These are phyloP conservation scores for Mythimna loreyi DNA, from an alignment of 2,888 invertebrate species.

Conservation along the genomic window DNA sequence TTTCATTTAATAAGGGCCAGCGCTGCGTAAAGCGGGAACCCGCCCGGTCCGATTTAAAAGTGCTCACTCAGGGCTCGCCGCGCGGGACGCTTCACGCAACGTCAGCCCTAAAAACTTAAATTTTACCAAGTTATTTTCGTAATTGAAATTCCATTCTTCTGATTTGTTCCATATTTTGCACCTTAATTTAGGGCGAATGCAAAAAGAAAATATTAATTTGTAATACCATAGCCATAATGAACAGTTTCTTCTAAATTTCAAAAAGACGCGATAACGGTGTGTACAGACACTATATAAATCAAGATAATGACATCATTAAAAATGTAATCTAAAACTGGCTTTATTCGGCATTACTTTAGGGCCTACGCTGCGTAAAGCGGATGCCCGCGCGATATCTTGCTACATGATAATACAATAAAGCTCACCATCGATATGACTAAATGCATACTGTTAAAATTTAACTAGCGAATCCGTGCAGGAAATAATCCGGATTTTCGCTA, in stretches of 20 bases:
- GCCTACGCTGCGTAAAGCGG: too few species aligned
- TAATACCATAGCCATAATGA: slow-evolving; percentile 40
- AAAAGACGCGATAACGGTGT: neutral
- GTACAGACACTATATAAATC: neutral
- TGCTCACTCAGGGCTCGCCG: too few species aligned
- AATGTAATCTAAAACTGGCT: neutral
- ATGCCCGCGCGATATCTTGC: too few species aligned
- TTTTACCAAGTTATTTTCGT: slow-evolving; percentile 5
- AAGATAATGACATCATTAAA: neutral
- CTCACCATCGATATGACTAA: too few species aligned
- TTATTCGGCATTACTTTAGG: neutral
- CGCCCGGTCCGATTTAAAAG: too few species aligned
- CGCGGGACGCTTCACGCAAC: too few species aligned
- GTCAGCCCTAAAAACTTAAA: too few species aligned
- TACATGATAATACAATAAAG: too few species aligned
- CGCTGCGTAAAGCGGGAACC: too few species aligned
- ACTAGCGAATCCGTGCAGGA: too few species aligned
- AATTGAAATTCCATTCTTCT: neutral
- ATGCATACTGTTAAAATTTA: too few species aligned
- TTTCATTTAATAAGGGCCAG: slow-evolving; percentile 33
- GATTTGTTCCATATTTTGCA: neutral
- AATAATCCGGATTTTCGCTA: too few species aligned
- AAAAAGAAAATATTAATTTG: neutral
- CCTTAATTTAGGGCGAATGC: neutral
- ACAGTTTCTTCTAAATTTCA: neutral